These are phyloP conservation scores for Macrophya annulata DNA, from an alignment of 2,888 invertebrate species.

Conservation along the genomic window DNA sequence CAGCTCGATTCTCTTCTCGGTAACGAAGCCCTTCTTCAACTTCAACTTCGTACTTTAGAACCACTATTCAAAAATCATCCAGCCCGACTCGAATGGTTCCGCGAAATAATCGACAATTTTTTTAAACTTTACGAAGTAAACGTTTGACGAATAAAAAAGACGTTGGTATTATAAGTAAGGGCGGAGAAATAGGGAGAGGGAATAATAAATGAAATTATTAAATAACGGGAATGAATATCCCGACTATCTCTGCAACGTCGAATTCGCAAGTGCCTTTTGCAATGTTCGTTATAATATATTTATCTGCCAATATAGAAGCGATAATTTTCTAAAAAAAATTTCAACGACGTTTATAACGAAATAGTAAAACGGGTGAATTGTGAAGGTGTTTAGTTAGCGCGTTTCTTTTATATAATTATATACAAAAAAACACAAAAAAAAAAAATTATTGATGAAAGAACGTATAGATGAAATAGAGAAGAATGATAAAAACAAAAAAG, in stretches of 20 bases:
- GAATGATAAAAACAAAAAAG: neutral
- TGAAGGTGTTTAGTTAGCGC: neutral
- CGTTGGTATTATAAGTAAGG: neutral
- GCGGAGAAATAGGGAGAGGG: no score
- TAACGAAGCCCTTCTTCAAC: slow-evolving; percentile 91
- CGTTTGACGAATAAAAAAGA: slow-evolving; percentile 82
- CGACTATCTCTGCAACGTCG: neutral
- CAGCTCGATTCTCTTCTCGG: slow-evolving; percentile 88
- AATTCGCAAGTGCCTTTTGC: slow-evolving; percentile 25
- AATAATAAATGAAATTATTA: neutral
- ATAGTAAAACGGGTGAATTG: neutral
- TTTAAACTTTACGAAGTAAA: slow-evolving; percentile 95
- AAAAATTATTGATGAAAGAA: slow-evolving; percentile 4
- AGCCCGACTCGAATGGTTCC: slow-evolving; percentile 90
- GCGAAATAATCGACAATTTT: slow-evolving; percentile 94
- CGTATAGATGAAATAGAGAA: neutral
- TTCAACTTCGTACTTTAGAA: slow-evolving; percentile 90
- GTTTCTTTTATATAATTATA: slow-evolving; percentile 31
- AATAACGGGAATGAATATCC: neutral
- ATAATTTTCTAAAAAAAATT: neutral
- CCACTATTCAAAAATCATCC: slow-evolving; percentile 89
- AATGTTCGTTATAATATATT: slow-evolving; percentile 2
- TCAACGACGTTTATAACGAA: neutral
- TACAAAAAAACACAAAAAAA: neutral
- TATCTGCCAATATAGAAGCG: neutral